Conservation (phyloP, 2,797 vertebrate species). For the Sebastiscus tertius region DNA sequence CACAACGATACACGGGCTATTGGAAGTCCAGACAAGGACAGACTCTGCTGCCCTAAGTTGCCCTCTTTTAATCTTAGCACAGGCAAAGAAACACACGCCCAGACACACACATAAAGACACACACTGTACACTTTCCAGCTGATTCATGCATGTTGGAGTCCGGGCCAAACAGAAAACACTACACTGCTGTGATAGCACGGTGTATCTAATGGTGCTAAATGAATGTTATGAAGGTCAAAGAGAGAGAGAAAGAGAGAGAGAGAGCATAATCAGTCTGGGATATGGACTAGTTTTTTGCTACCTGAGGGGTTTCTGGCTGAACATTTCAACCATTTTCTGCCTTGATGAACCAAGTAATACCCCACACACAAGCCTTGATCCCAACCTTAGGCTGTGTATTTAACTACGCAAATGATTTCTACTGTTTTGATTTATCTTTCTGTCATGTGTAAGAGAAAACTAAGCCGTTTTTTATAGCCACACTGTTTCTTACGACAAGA, state of each 20-base stretch:
- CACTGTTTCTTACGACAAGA: background rate
- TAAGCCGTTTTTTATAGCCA: background rate
- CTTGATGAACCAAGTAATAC: constrained; percentile 44
- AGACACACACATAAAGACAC: background rate
- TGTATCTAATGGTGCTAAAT: constrained; percentile 63
- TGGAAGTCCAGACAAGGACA: constrained; percentile 48
- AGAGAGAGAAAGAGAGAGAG: constrained; percentile 31
- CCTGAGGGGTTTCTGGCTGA: constrained; percentile 41
- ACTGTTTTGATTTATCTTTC: constrained; percentile 18
- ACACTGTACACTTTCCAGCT: constrained; percentile 10
- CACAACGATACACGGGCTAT: constrained; percentile 42
- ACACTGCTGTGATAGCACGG: constrained; percentile 60
- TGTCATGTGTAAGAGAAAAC: constrained; percentile 5
- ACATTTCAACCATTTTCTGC: constrained; percentile 49
- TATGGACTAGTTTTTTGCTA: constrained; percentile 29
- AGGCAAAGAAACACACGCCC: background rate
- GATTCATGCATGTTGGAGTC: constrained; percentile 35
- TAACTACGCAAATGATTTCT: constrained; percentile 21
- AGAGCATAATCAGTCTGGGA: constrained; percentile 45
- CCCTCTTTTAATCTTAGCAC: constrained; percentile 2
- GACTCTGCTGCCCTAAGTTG: constrained; percentile 31
- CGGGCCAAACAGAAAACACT: constrained; percentile 55
- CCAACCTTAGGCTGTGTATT: constrained; percentile 30
- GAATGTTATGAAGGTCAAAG: constrained; percentile 58
- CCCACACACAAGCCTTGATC: constrained; percentile 6